Percentiles rank a stretch among this genome's conserved stretches.
These are phyloP conservation scores for Ailurus styani DNA, from an alignment of 2,113 vertebrate species.

Conservation along the genomic window DNA sequence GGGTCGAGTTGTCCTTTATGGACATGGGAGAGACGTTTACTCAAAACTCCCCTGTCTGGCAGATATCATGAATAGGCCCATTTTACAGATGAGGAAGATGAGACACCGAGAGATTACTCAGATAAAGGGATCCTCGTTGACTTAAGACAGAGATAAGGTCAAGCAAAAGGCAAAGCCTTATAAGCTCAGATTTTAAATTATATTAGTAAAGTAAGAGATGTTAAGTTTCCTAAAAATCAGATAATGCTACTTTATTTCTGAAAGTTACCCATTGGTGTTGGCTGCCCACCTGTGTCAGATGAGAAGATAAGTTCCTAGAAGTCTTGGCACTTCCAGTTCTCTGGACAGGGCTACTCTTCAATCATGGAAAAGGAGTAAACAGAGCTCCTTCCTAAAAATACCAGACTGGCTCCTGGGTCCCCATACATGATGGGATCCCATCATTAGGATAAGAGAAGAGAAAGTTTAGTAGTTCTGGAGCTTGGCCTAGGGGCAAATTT, in stretches of 20 bases:
- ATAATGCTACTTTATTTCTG: not conserved
- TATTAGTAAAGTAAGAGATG: not conserved
- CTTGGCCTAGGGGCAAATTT: not conserved
- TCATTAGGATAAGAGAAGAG: not conserved
- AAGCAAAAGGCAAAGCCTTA: not conserved
- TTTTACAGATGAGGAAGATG: not conserved
- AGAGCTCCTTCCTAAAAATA: not conserved
- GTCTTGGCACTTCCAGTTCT: not conserved
- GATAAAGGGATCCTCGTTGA: not conserved
- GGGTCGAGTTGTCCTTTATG: not conserved
- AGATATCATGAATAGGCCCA: not conserved
- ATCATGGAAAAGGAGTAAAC: not conserved
- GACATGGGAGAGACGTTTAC: not conserved
- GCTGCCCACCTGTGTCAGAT: not conserved
- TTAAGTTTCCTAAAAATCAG: not conserved
- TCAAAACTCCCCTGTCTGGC: not conserved
- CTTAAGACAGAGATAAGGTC: not conserved
- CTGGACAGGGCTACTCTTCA: not conserved
- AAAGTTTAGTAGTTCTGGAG: not conserved
- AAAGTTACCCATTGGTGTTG: not conserved
- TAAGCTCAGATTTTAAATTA: not conserved
- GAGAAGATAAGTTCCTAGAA: not conserved
- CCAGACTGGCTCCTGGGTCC: not conserved
- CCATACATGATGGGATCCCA: not conserved
- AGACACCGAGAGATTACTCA: not conserved